Evolutionary conservation across 2,888 invertebrate genomes (phyloP).

Genomic region (Apoda limacodes): DNA sequence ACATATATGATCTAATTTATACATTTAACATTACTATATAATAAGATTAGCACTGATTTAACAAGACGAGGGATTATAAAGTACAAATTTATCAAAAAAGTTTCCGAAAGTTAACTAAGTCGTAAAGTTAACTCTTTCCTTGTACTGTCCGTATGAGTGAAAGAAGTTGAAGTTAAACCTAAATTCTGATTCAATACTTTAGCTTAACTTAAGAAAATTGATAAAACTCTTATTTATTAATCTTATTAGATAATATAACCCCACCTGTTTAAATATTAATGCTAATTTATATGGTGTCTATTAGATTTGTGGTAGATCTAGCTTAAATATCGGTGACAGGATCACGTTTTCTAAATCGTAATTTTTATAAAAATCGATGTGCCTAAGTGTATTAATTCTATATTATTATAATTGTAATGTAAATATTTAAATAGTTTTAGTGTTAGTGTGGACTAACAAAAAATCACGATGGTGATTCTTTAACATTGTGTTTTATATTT

Average conservation of each 20-base stretch:
- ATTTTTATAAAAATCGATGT: constrained; percentile 70
- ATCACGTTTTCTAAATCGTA: constrained; percentile 61
- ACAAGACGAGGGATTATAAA: constrained; percentile 45
- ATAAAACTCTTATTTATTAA: not conserved
- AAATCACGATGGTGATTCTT: too few species aligned
- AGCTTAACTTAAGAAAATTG: not conserved
- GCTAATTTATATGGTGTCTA: constrained; percentile 21
- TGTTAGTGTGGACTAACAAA: too few species aligned
- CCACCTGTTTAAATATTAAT: constrained; percentile 29
- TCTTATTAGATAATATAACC: constrained; percentile 5
- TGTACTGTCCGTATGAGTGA: constrained; percentile 47
- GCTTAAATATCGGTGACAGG: constrained; percentile 43
- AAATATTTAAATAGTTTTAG: constrained; percentile 40
- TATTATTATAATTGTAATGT: constrained; percentile 56
- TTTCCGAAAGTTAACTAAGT: constrained; percentile 34
- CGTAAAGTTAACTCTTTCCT: constrained; percentile 40
- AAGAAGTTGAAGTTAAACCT: too few species aligned
- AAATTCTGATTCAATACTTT: constrained; percentile 22
- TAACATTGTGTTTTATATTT: too few species aligned
- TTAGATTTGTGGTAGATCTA: constrained; percentile 51
- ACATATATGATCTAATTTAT: too few species aligned
- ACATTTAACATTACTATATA: constrained; percentile 35
- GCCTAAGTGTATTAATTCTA: constrained; percentile 70
- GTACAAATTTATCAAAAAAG: constrained; percentile 61
- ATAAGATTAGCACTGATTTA: constrained; percentile 32